phyloP scores from a whole-genome alignment of 2,797 vertebrate species.

The Halcyon leucocephala region DNA sequence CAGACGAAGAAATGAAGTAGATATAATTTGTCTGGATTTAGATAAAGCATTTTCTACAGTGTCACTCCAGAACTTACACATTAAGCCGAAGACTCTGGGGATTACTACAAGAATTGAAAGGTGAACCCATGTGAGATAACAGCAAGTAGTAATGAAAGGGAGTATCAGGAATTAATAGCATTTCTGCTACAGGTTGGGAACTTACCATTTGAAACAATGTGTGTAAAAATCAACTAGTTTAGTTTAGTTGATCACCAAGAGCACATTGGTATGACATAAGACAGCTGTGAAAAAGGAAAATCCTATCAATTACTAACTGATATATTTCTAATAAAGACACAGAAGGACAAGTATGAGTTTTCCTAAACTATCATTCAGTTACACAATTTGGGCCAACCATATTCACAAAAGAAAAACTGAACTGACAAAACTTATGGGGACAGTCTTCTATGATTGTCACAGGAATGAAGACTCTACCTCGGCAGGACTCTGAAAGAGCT shows the following conservation, averaged over 20 bases:
- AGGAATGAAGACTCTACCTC: not conserved
- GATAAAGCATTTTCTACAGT: not conserved
- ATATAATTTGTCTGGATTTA: conserved; percentile 40
- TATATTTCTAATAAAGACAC: not conserved
- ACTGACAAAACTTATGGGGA: not conserved
- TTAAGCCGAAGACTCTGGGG: not conserved
- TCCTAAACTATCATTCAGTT: not conserved
- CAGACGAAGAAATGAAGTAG: conserved; percentile 45
- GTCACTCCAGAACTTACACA: not conserved
- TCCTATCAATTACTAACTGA: not conserved
- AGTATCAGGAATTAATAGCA: not conserved
- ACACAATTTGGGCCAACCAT: not conserved
- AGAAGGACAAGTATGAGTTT: not conserved
- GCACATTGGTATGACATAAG: not conserved
- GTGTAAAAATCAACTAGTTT: not conserved
- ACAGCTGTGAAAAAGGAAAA: not conserved
- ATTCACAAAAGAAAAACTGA: not conserved
- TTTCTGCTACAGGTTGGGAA: not conserved
- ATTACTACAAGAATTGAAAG: not conserved
- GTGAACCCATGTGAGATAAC: not conserved
- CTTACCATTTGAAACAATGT: not conserved
- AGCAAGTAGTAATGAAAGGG: not conserved
- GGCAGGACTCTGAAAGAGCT: not conserved
- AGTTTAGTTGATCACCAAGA: not conserved
- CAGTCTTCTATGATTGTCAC: not conserved